A percentile compares a stretch with the other conserved stretches of the same genome.
Evolutionary conservation across 2,888 invertebrate genomes (phyloP).

Genomic region (Drosophila macrospina): DNA sequence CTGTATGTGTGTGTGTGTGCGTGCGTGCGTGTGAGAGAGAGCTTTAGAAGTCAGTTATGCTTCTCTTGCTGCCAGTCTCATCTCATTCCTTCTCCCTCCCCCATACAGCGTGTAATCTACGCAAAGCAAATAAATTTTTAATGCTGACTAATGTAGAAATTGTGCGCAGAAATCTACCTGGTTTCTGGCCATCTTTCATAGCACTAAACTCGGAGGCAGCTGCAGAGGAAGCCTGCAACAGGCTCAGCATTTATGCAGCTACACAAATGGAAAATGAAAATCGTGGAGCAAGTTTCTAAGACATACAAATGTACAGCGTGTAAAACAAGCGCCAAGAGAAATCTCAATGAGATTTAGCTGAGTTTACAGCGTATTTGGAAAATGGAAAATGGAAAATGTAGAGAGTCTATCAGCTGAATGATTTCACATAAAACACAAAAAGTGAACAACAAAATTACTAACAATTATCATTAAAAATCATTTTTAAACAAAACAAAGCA

Average conservation of each 20-base stretch:
- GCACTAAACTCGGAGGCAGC: background rate
- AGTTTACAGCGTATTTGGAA: conserved; percentile 4
- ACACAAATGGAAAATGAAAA: conserved; percentile 59
- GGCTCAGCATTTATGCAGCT: conserved; percentile 40
- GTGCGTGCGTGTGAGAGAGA: too few species aligned
- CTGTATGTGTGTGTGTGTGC: too few species aligned
- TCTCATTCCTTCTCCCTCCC: background rate
- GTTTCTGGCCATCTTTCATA: conserved; percentile 29
- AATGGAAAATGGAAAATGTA: conserved; percentile 1
- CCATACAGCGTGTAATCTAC: conserved; percentile 76
- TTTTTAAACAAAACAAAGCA: conserved; percentile 53
- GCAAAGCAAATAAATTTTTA: conserved; percentile 77
- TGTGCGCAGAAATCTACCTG: conserved; percentile 70
- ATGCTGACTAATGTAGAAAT: conserved; percentile 77
- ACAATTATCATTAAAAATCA: conserved; percentile 70
- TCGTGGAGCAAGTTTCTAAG: conserved; percentile 42
- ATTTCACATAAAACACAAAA: conserved; percentile 31
- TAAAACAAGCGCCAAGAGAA: conserved; percentile 18
- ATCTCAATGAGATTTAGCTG: conserved; percentile 31
- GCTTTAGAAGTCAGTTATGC: conserved; percentile 37
- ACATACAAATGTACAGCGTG: conserved; percentile 42
- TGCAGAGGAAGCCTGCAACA: conserved; percentile 43
- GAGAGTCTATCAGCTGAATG: conserved; percentile 23
- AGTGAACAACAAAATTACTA: conserved; percentile 26
- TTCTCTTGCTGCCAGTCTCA: conserved; percentile 19